These are phyloP conservation scores for Talpa occidentalis DNA, from an alignment of 2,113 vertebrate genomes.

Conservation along the genomic window DNA sequence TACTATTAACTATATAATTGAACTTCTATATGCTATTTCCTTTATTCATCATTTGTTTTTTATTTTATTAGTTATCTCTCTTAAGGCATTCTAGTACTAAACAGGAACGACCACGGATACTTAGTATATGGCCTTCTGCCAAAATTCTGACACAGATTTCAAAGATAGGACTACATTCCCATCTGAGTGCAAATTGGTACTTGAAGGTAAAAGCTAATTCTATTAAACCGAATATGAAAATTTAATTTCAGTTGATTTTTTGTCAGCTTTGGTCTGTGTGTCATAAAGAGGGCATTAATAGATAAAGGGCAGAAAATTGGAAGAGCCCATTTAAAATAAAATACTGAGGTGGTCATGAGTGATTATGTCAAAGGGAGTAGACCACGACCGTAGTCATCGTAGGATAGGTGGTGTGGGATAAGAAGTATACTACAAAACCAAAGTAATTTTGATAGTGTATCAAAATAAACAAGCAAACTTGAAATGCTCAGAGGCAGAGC, in stretches of 20 bases:
- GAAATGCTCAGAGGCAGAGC: slow-evolving; percentile 28
- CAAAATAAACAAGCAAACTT: slow-evolving; percentile 1
- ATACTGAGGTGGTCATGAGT: neutral
- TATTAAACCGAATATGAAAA: slow-evolving; percentile 6
- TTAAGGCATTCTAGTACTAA: slow-evolving; percentile 86
- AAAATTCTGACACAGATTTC: slow-evolving; percentile 88
- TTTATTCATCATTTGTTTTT: slow-evolving; percentile 49
- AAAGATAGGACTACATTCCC: slow-evolving; percentile 80
- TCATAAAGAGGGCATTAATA: neutral
- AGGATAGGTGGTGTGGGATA: slow-evolving; percentile 32
- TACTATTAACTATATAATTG: neutral
- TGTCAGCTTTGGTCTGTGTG: neutral
- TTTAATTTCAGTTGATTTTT: slow-evolving; percentile 47
- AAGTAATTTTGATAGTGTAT: neutral
- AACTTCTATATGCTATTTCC: neutral
- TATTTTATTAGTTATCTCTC: slow-evolving; percentile 84
- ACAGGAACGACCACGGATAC: slow-evolving; percentile 84
- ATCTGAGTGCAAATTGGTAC: slow-evolving; percentile 87
- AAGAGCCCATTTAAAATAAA: slow-evolving; percentile 3
- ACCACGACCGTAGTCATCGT: neutral
- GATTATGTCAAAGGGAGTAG: neutral
- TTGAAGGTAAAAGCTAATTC: slow-evolving; percentile 82
- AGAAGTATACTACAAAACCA: neutral
- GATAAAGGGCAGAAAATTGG: neutral
- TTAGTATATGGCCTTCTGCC: slow-evolving; percentile 89